Evolutionary conservation across 2,113 vertebrate species (phyloP), one percentile per base, ranked within the genome.

Genomic region (Dendropsophus ebraccatus): DNA sequence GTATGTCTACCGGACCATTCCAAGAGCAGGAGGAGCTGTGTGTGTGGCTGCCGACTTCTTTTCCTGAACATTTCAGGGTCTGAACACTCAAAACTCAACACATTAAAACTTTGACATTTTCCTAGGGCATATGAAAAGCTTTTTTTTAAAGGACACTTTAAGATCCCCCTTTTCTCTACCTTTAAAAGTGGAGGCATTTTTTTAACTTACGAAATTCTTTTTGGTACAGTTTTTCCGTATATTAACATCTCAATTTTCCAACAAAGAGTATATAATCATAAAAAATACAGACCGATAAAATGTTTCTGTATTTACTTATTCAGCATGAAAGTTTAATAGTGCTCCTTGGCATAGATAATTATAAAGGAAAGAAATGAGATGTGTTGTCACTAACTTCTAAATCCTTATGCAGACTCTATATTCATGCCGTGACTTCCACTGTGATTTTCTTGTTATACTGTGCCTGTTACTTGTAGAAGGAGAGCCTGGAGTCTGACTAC

Each of bases 371-470:
- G 67, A 8, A 21, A 70, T 70, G 35, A 41, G 8, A 70, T 41
- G 67, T 41, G 32, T 41, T 70, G 17, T 70, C 67, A 41, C 67
- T 70, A 35, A 35, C 8, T 23, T 7, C 67, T 70, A 37, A 37
- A 70, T 41, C 35, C 67, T 41, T 41, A 37, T 70, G 32, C 32
- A 70, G 32, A 16, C 67, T 69, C 65, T 69, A 69, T 14, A 69
- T 19, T 70, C 67, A 70, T 4, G 32, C 32, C 67, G 67, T 70
- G 67, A 70, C 67, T 70, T 70, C 35, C 19, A 37, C 67, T 70
- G 32, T 41, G 67, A 70, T 70, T 41, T 70, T 37, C 35, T 70
- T 70, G 35, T 70, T 70, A 70, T 5, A 41, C 35, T 70, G 32
- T 35, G 30, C 65, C 65, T 69, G 65, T 17, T 37, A 69, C 65